These are phyloP conservation scores for Ctenoplectra terminalis DNA, from an alignment of 1,140 invertebrate species.

Conservation along the genomic window DNA sequence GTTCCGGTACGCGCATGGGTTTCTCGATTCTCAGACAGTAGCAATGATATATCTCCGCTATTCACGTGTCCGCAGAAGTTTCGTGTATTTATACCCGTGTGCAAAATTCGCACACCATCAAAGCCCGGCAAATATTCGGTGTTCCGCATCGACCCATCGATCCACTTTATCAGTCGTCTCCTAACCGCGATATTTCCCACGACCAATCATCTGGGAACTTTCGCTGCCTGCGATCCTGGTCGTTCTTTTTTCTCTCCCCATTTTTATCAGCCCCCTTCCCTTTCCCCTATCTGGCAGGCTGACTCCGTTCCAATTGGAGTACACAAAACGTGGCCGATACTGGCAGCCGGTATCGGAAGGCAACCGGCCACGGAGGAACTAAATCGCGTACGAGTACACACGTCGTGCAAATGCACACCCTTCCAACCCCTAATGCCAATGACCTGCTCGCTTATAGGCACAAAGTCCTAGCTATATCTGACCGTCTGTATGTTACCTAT, in stretches of 20 bases:
- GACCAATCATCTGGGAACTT: slow-evolving; percentile 66
- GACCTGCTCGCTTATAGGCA: slow-evolving; percentile 79
- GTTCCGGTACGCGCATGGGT: background rate
- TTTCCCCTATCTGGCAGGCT: background rate
- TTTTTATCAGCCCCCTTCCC: slow-evolving; percentile 24
- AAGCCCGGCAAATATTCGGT: slow-evolving; percentile 46
- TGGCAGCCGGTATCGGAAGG: slow-evolving; percentile 46
- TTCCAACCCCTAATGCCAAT: slow-evolving; percentile 79
- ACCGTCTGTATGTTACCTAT: slow-evolving; percentile 77
- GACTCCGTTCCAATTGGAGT: slow-evolving; percentile 28
- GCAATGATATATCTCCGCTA: background rate
- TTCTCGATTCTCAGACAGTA: background rate
- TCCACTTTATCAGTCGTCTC: slow-evolving; percentile 67
- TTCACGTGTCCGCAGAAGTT: slow-evolving; percentile 44
- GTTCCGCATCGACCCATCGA: slow-evolving; percentile 64
- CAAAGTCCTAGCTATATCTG: slow-evolving; percentile 77
- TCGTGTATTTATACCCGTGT: slow-evolving; percentile 49
- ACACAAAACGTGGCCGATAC: slow-evolving; percentile 45
- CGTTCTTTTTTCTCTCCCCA: background rate
- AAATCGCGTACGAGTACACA: slow-evolving; percentile 58
- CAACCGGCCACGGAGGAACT: slow-evolving; percentile 48
- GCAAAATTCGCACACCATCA: slow-evolving; percentile 55
- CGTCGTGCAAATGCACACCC: slow-evolving; percentile 69
- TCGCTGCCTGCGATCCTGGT: slow-evolving; percentile 39
- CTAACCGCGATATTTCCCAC: slow-evolving; percentile 71